These are phyloP conservation scores for Sepioteuthis lessoniana DNA, from an alignment of 2,888 invertebrate genomes.

Conservation along the genomic window DNA sequence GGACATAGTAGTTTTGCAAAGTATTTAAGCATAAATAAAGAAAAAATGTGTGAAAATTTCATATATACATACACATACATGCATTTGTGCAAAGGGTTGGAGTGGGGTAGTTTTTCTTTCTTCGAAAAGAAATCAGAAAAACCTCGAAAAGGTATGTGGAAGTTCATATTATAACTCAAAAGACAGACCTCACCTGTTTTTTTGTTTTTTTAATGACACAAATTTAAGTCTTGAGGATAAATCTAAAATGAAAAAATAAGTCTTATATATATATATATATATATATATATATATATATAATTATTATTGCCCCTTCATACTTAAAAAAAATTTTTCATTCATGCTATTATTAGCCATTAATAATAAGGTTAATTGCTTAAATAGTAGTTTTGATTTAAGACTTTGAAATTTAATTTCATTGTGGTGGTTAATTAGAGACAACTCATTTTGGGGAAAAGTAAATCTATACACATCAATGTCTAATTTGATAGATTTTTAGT, in stretches of 20 bases:
- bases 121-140: neutral
- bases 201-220: neutral
- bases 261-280: too few relatives aligned
- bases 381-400: neutral
- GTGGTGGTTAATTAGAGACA: neutral
- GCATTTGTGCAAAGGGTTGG: neutral
- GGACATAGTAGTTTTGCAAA: neutral
- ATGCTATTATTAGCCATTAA: neutral
- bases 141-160: neutral
- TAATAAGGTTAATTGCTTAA: neutral
- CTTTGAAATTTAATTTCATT: neutral
- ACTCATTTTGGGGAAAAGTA: neutral
- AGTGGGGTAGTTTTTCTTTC: neutral
- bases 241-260: neutral
- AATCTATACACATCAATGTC: neutral
- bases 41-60: neutral
- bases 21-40: slow-evolving; percentile 17
- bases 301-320: too few relatives aligned
- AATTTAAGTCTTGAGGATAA: neutral
- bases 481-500: neutral
- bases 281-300: too few relatives aligned
- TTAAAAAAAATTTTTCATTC: neutral
- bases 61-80: neutral
- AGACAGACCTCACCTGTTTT: neutral
- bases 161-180: neutral